phyloP scores from a whole-genome alignment of 2,797 vertebrate species.

The Steatocranus sp. region DNA sequence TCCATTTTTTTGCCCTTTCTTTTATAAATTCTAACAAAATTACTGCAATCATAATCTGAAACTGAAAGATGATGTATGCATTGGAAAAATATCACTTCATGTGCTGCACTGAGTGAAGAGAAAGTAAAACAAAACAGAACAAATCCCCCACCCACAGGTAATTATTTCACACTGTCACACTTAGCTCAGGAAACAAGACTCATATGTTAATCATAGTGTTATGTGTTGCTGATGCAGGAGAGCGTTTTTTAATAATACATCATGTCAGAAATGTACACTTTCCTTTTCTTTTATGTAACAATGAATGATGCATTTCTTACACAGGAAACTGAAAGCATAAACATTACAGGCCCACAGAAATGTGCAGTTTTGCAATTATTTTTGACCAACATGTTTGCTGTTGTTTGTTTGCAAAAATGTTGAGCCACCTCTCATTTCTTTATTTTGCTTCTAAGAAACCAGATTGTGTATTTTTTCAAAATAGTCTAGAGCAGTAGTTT shows the following conservation, averaged over 20 bases:
- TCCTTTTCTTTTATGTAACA: neutral
- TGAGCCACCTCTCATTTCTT: neutral
- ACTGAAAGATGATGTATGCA: neutral
- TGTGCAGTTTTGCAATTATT: neutral
- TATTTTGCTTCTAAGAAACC: neutral
- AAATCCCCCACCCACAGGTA: neutral
- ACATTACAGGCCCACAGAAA: neutral
- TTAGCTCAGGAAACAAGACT: constrained; percentile 5
- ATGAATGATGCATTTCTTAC: neutral
- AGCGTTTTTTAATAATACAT: neutral
- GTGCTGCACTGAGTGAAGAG: neutral
- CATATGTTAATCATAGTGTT: constrained; percentile 12
- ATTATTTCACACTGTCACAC: neutral
- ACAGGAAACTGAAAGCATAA: neutral
- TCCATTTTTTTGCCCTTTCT: neutral
- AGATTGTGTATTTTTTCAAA: neutral
- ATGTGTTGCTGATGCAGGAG: neutral
- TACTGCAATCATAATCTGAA: neutral
- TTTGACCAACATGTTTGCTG: neutral
- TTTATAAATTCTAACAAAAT: neutral
- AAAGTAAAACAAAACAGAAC: neutral
- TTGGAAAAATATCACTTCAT: neutral
- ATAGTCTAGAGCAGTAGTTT: neutral
- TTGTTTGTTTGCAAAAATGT: neutral
- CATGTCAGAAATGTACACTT: neutral